These are phyloP conservation scores for Centrocercus urophasianus DNA, from an alignment of 2,113 vertebrate species.

Conservation along the genomic window DNA sequence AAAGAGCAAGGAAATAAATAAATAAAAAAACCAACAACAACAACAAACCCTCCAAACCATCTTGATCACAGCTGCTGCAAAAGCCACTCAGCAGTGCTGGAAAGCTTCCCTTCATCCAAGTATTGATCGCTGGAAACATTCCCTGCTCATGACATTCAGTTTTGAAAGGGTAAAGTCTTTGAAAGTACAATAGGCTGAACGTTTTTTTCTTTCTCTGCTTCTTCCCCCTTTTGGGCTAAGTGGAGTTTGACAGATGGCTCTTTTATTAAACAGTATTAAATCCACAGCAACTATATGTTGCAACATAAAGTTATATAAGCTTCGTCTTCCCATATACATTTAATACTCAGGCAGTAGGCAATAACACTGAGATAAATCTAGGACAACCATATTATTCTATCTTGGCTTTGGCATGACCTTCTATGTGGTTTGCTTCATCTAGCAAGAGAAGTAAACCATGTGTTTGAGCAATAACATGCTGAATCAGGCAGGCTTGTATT, in stretches of 20 bases:
- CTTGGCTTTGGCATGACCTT: slow-evolving; percentile 15
- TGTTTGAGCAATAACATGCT: slow-evolving; percentile 18
- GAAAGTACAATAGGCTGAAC: slow-evolving; percentile 43
- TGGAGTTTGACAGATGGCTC: not conserved
- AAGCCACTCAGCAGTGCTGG: slow-evolving; percentile 43
- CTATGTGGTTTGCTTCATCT: not conserved
- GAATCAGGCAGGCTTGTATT: slow-evolving; percentile 3
- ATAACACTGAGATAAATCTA: not conserved
- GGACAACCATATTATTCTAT: not conserved
- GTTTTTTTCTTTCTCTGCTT: slow-evolving; percentile 31
- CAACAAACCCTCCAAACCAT: slow-evolving; percentile 47
- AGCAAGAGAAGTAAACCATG: slow-evolving; percentile 15
- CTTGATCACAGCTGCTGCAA: slow-evolving; percentile 71
- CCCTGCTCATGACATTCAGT: slow-evolving; percentile 43
- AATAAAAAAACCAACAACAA: not conserved
- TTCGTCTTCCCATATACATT: not conserved
- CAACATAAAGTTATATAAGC: not conserved
- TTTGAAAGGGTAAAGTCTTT: slow-evolving; percentile 51
- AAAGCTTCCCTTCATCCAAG: slow-evolving; percentile 24
- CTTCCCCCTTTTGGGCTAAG: not conserved
- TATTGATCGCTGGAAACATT: slow-evolving; percentile 53
- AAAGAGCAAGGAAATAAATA: slow-evolving; percentile 50
- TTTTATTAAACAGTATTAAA: not conserved
- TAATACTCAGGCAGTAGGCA: not conserved
- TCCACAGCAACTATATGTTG: not conserved